Base-by-base conservation (phyloP, 2,888 invertebrate genomes). In the Steromphala cineraria region DNA sequence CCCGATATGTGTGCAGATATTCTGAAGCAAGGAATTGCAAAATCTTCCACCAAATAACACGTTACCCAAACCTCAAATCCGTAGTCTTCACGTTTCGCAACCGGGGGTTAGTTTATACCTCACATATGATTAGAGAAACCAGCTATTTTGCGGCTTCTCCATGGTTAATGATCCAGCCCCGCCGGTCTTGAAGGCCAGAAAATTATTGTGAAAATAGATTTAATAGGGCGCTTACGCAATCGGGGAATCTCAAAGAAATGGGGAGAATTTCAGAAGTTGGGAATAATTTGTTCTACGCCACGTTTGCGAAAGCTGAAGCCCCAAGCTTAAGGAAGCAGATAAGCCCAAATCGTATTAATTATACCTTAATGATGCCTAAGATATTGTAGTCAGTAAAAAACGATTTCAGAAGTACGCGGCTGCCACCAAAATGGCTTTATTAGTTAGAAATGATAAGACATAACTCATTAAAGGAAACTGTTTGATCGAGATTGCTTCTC, bases 161-260 rank as follows among this genome's bases (percentile, higher is more conserved):
- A 13, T 13, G 46, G 46, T 46, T n/a, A 62, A 62, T 62, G 62
- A 62, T 62, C 62, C 24, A n/a, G 28, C 28, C n/a, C 24, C 62
- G 62, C 13, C 62, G 62, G 28, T 28, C 24, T 28, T 24, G 28
- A 17, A 62, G 28, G 62, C 24, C 28, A 10, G 62, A n/a, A 62
- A 62, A 62, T 62, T 62, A 62, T 62, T 28, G 62, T 62, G 10
- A 21, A 62, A 62, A 62, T 62, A 62, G 62, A 62, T 62, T 62
- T 62, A 62, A 62, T 62, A 28, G 62, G 62, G 62, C 28, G 62
- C 28, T 62, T 62, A 62, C 28, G 62, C 62, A 62, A 62, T 62
- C 62, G 15, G 24, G n/a, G n/a, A 24, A 62, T 62, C 62, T 62
- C 62, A 13, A 62, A 24, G 62, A 62, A 62, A 62, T 21, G 62